phyloP scores from a whole-genome alignment of 53 echinoderm and acorn worm species.

The Patiria pectinifera region DNA sequence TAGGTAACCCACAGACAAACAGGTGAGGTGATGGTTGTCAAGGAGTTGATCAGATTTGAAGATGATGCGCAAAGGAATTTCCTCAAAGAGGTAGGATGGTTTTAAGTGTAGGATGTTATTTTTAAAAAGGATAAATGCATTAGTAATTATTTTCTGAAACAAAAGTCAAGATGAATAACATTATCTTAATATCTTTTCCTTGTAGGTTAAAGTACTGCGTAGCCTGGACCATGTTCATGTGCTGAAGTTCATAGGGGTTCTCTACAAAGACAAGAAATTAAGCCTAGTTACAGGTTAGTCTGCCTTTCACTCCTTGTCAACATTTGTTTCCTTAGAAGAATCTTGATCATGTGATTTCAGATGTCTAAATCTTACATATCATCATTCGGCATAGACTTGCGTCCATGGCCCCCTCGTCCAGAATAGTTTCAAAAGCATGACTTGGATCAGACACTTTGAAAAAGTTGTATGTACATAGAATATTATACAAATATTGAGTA shows the following conservation, averaged over 20 bases:
- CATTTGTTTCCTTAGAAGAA: background rate
- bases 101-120: background rate
- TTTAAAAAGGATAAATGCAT: background rate
- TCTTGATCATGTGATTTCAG: background rate
- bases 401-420: too few species aligned
- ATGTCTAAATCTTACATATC: too few species aligned
- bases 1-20: constrained; percentile 93
- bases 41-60: constrained; percentile 88
- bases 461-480: too few species aligned
- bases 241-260: constrained; percentile 95
- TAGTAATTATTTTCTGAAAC: background rate
- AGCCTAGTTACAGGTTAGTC: constrained; percentile 89
- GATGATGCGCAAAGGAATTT: constrained; percentile 97
- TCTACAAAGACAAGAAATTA: constrained; percentile 94
- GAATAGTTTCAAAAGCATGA: too few species aligned
- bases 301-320: background rate
- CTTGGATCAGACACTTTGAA: too few species aligned
- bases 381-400: too few species aligned
- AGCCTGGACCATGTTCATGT: constrained; percentile 91
- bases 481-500: too few species aligned
- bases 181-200: background rate
- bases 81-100: constrained; percentile 85
- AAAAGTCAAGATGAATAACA: background rate
- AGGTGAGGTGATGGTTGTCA: constrained; percentile 97
- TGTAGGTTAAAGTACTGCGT: constrained; percentile 90